Evolutionary conservation across 2,888 invertebrate species (phyloP), one percentile per base, ranked within the genome.

Genomic region (Habrosyne pyritoides): DNA sequence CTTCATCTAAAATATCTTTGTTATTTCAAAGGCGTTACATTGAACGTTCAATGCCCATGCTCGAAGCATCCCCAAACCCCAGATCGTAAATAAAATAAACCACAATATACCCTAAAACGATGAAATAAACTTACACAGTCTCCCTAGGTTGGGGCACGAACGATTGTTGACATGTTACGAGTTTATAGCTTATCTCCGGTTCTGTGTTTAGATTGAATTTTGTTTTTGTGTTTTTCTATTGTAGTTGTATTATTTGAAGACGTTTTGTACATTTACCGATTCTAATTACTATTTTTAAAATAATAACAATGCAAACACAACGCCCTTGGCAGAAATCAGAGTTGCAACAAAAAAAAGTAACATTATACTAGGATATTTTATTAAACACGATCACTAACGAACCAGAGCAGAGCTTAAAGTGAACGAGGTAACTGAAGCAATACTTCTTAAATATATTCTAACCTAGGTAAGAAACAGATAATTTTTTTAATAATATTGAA

Each of bases 21-120:
- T n/a, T 47, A 47, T 18, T 28, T 21, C 30, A 10, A n/a, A 30
- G 10, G n/a, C 53, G 56, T 42, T 42, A 42, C 18, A 42, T 42
- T 8, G 18, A 42, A 8, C 42, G 42, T 18, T n/a, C 14, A n/a
- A 42, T 42, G 42, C 42, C 42, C 18, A 54, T 10, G 47, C 52
- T 55, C 47, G 48, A 53, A 10, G 51, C 49, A 56, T 57, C 36
- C 42, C 46, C 42, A 57, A 57, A 59, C 53, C 56, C 54, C 49
- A 54, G 63, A 57, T 53, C 54, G 59, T 54, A 63, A 71, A 64
- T 66, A 65, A 66, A 72, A 60, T 65, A 64, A 68, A 61, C 63
- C 51, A 61, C 57, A 56, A 59, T 54, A 57, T 56, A 60, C 57
- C 57, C 55, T 67, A 59, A 57, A 63, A 55, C 59, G 54, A 56